A percentile compares a stretch with the other conserved stretches of the same genome.
phyloP scores from a whole-genome alignment of 2,797 vertebrate species.

The Vespertilio murinus region DNA sequence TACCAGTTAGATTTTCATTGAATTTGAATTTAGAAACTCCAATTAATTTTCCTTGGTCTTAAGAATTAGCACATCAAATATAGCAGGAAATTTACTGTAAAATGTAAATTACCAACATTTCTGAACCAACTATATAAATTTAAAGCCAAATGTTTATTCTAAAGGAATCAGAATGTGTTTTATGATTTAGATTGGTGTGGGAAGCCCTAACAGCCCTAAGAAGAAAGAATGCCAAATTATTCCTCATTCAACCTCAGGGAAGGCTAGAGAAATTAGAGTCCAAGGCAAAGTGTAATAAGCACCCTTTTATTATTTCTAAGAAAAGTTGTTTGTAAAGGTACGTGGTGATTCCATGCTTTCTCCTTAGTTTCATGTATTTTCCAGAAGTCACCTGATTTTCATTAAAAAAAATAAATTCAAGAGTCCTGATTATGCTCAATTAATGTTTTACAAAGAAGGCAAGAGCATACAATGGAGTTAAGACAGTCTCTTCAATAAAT shows the following conservation, averaged over 20 bases:
- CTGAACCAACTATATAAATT: not conserved
- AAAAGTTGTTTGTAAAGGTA: not conserved
- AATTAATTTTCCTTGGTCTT: not conserved
- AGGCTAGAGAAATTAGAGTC: not conserved
- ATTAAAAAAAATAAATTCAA: constrained; percentile 1
- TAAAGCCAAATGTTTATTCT: not conserved
- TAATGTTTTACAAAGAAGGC: no score
- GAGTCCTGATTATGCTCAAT: no score
- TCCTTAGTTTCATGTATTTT: not conserved
- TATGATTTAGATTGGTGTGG: not conserved
- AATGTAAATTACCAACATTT: not conserved
- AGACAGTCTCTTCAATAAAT: no score
- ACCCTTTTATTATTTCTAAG: not conserved
- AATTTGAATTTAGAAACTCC: not conserved
- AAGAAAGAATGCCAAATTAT: not conserved
- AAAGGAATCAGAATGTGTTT: not conserved
- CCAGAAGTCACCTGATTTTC: constrained; percentile 7
- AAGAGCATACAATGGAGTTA: no score
- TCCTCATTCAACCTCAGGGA: not conserved
- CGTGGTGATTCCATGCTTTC: not conserved
- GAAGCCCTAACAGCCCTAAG: not conserved
- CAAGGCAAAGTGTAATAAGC: not conserved
- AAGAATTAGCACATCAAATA: not conserved
- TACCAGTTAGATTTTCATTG: not conserved
- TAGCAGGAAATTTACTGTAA: not conserved